phyloP scores from a whole-genome alignment of 2,113 vertebrate genomes.

The Triplophysa siluroides region DNA sequence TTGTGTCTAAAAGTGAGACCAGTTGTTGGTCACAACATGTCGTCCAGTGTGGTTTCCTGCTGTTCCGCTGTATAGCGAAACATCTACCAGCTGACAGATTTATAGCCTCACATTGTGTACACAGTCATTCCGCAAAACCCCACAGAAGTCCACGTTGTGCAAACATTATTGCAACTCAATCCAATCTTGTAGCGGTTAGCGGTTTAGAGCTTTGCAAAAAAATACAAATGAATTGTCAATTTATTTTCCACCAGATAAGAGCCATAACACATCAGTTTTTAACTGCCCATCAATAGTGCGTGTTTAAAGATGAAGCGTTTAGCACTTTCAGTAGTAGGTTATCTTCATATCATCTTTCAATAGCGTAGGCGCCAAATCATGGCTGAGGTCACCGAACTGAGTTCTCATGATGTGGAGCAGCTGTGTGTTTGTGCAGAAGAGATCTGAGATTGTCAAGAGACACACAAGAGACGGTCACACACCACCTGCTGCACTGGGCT shows the following conservation, averaged over 20 bases:
- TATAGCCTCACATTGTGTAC: no score
- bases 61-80: no score
- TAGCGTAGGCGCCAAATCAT: background rate
- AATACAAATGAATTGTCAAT: background rate
- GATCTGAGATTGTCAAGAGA: background rate
- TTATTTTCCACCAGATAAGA: background rate
- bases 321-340: background rate
- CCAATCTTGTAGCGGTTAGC: no score
- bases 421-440: background rate
- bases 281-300: background rate
- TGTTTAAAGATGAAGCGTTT: background rate
- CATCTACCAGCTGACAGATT: no score
- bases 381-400: constrained; percentile 20
- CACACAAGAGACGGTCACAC: background rate
- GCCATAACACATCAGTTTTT: background rate
- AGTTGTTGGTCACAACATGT: no score
- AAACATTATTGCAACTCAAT: no score
- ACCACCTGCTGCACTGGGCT: constrained; percentile 14
- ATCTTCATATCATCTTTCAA: background rate
- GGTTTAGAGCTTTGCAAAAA: background rate
- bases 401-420: constrained; percentile 7
- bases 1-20: no score
- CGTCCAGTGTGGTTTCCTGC: no score
- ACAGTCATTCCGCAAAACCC: no score
- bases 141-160: no score